phyloP scores from a whole-genome alignment of 1,140 invertebrate genomes.

The Battus philenor region DNA sequence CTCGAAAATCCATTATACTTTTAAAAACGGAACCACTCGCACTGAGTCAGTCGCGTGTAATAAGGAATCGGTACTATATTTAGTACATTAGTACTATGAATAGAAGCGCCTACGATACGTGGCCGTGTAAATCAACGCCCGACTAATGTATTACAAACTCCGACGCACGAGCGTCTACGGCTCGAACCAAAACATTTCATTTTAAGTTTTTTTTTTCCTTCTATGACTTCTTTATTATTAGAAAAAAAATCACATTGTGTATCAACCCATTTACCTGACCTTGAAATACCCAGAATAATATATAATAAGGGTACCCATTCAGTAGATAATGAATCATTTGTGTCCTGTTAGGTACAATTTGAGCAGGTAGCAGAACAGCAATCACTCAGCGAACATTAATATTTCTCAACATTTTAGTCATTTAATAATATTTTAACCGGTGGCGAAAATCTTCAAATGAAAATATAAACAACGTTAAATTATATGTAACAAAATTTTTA shows the following conservation, averaged over 20 bases:
- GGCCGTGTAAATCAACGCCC: slow-evolving; percentile 65
- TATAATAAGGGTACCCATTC: slow-evolving; percentile 24
- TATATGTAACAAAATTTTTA: no score
- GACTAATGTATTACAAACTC: slow-evolving; percentile 66
- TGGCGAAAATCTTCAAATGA: no score
- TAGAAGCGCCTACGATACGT: slow-evolving; percentile 62
- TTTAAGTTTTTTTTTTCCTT: slow-evolving; percentile 29
- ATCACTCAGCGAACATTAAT: no score
- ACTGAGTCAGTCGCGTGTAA: slow-evolving; percentile 60
- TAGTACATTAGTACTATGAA: slow-evolving; percentile 70
- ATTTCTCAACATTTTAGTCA: no score
- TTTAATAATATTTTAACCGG: no score
- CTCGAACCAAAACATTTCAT: slow-evolving; percentile 32
- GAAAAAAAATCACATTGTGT: slow-evolving; percentile 28
- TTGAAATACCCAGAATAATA: slow-evolving; percentile 31
- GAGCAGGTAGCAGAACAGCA: slow-evolving; percentile 5
- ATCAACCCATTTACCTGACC: slow-evolving; percentile 30
- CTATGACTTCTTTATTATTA: slow-evolving; percentile 3
- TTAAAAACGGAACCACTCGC: slow-evolving; percentile 48
- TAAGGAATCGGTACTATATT: slow-evolving; percentile 67
- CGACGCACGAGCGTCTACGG: slow-evolving; percentile 35
- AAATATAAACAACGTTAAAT: no score
- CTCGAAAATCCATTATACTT: slow-evolving; percentile 26
- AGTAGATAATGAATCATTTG: slow-evolving; percentile 20
- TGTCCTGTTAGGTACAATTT: not conserved